phyloP scores from a whole-genome alignment of 2,888 invertebrate species.

The Meloe dianella region DNA sequence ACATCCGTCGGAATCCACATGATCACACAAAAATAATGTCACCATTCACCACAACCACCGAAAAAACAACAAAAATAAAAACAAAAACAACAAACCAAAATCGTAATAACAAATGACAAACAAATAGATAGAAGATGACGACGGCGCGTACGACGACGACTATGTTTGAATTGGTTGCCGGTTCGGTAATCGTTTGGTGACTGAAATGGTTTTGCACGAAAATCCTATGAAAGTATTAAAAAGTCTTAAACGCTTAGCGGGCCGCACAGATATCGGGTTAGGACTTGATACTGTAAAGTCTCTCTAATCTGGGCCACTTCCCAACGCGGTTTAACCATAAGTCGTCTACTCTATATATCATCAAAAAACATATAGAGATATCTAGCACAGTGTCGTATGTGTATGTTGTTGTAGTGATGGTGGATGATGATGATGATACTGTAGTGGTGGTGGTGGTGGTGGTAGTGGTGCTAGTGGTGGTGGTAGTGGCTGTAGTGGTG shows the following conservation, averaged over 20 bases:
- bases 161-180: not conserved
- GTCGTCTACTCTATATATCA: constrained; percentile 78
- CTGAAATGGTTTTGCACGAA: constrained; percentile 53
- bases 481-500: not conserved
- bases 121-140: not conserved
- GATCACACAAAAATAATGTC: too few relatives aligned
- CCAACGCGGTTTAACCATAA: constrained; percentile 77
- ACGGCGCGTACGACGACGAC: constrained; percentile 8
- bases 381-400: too few relatives aligned
- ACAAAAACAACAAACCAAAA: too few relatives aligned
- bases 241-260: constrained; percentile 76
- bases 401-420: not conserved
- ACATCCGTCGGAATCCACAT: too few relatives aligned
- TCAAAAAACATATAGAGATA: constrained; percentile 51
- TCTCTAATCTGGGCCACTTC: constrained; percentile 77
- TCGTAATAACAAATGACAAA: not conserved
- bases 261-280: constrained; percentile 68
- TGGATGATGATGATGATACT: constrained; percentile 4
- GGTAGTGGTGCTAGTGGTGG: not conserved
- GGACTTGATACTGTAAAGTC: constrained; percentile 61
- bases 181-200: constrained; percentile 39
- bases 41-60: too few relatives aligned
- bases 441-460: not conserved
- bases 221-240: constrained; percentile 72
- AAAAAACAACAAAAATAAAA: too few relatives aligned